Percentiles rank a stretch among this genome's conserved stretches.
These are phyloP conservation scores for Dendrocincla fuliginosa DNA, from an alignment of 2,797 vertebrate genomes.

Conservation along the genomic window DNA sequence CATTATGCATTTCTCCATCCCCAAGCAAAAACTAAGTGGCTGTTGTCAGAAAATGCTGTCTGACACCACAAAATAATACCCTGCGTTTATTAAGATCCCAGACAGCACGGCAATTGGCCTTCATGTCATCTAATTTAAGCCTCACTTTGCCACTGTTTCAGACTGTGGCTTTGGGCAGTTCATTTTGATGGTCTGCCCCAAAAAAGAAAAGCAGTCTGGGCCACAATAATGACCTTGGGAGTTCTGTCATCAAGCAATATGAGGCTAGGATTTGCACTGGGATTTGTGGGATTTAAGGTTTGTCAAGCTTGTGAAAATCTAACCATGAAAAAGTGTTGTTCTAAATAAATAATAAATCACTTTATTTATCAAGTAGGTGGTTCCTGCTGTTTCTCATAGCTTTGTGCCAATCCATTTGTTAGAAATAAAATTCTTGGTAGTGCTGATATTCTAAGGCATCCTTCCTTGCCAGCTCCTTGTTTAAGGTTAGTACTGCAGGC, in stretches of 20 bases:
- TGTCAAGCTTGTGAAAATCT: not conserved
- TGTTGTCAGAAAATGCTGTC: not conserved
- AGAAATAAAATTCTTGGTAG: not conserved
- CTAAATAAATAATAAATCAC: not conserved
- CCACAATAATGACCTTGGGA: not conserved
- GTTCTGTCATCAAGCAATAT: not conserved
- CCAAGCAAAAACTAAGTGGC: not conserved
- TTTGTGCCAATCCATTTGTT: not conserved
- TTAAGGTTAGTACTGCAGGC: not conserved
- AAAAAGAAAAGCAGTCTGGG: not conserved
- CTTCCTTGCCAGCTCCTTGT: not conserved
- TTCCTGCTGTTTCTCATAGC: not conserved
- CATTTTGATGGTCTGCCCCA: not conserved
- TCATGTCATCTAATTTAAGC: not conserved
- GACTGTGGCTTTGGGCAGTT: not conserved
- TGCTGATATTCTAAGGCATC: not conserved
- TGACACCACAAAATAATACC: not conserved
- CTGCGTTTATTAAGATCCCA: not conserved
- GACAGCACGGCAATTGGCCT: not conserved
- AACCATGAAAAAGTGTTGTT: not conserved
- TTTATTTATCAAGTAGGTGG: not conserved
- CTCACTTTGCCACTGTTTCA: not conserved
- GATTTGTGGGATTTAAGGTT: not conserved
- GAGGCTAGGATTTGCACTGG: not conserved
- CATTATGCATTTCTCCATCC: not conserved